Evolutionary conservation across 1,140 invertebrate genomes (phyloP).

Genomic region (Pseudomyrmex sp.): DNA sequence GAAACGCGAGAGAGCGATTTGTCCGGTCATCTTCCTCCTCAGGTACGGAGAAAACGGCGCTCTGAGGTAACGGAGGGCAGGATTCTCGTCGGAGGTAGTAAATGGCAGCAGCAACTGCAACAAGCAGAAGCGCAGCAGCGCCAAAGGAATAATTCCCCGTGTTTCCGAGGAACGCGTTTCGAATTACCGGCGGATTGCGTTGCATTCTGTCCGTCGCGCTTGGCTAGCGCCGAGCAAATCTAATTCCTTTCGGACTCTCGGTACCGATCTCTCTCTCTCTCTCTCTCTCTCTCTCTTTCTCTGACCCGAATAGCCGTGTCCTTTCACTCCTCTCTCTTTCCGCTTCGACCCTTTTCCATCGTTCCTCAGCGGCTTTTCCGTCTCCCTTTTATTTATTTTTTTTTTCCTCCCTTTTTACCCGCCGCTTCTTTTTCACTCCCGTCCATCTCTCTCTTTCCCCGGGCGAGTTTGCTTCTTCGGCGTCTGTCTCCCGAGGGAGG

Average conservation of each 20-base stretch:
- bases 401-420: conserved; percentile 49
- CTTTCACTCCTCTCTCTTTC: conserved; percentile 30
- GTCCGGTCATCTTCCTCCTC: conserved; percentile 54
- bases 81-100: conserved; percentile 35
- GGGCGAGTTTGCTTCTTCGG: conserved; percentile 54
- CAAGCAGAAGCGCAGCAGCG: conserved; percentile 62
- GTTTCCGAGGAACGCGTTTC: conserved; percentile 81
- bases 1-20: conserved; percentile 50
- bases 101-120: conserved; percentile 47
- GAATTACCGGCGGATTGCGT: conserved; percentile 81
- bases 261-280: conserved; percentile 58
- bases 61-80: conserved; percentile 44
- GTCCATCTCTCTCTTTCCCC: conserved; percentile 22
- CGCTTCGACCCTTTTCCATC: conserved; percentile 30
- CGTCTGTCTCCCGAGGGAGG: conserved; percentile 65
- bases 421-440: conserved; percentile 54
- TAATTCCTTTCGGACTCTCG: conserved; percentile 78
- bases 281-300: conserved; percentile 36
- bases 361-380: conserved; percentile 30
- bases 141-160: conserved; percentile 79
- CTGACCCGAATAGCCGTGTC: conserved; percentile 52
- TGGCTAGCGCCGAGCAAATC: conserved; percentile 81
- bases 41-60: conserved; percentile 41
- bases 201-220: conserved; percentile 82
- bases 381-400: conserved; percentile 16